These are phyloP conservation scores for Babylonia areolata DNA, from an alignment of 1,140 invertebrate species.

Conservation along the genomic window DNA sequence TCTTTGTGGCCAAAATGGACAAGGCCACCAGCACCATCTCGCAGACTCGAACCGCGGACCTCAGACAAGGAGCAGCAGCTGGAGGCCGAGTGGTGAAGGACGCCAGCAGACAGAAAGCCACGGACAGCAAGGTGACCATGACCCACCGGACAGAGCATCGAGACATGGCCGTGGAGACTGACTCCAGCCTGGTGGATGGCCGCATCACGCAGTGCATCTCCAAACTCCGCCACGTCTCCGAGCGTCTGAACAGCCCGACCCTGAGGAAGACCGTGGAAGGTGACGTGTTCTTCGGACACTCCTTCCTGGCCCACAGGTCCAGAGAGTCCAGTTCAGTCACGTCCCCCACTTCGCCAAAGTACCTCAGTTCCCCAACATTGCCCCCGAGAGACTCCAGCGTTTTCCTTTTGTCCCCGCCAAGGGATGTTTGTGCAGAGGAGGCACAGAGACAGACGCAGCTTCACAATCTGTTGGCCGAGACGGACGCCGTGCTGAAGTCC, in stretches of 20 bases:
- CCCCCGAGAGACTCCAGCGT: neutral
- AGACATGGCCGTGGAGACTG: conserved; percentile 59
- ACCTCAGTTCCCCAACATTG: neutral
- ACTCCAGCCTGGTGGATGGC: conserved; percentile 55
- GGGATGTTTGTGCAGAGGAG: conserved; percentile 43
- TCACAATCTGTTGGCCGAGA: conserved; percentile 54
- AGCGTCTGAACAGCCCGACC: conserved; percentile 68
- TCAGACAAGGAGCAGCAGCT: neutral
- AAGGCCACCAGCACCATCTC: conserved; percentile 66
- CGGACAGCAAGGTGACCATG: conserved; percentile 59
- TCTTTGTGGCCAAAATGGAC: conserved; percentile 64
- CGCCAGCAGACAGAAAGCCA: conserved; percentile 31
- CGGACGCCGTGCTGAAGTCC: conserved; percentile 53
- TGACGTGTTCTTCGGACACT: conserved; percentile 52
- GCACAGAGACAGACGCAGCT: conserved; percentile 59
- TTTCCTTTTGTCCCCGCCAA: neutral
- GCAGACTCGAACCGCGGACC: neutral
- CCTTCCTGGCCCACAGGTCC: conserved; percentile 39
- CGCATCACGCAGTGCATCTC: conserved; percentile 68
- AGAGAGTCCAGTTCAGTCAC: neutral
- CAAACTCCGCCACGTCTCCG: conserved; percentile 66
- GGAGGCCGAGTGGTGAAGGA: neutral
- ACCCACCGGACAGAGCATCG: conserved; percentile 48
- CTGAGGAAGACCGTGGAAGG: conserved; percentile 37
- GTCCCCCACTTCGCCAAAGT: neutral